Base-by-base conservation (phyloP, 1,140 invertebrate genomes). In the Battus philenor region DNA sequence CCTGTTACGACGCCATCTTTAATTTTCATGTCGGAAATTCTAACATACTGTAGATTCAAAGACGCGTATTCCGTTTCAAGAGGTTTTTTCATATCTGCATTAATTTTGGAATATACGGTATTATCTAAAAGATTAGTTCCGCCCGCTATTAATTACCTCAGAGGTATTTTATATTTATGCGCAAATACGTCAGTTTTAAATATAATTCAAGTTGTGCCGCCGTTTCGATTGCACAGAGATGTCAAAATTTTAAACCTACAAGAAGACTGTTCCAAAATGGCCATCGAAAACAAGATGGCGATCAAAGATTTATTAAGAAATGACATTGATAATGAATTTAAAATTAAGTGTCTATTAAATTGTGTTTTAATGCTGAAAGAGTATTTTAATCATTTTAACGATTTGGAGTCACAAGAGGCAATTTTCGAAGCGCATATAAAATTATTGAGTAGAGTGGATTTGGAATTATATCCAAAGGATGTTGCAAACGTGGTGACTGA, bases 51-150 rank as follows among this genome's bases (percentile, higher is more conserved):
- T 50, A 87, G 82, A 54, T 88, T 94, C 15, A 90, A 87, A 54
- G 89, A 81, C 22, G 87, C 89, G 6, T 79, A 84, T 50, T 92
- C 95, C 53, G 86, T 97, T 59, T 87, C 93, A 6, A 91, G 89
- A 73, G 94, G 95, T n/a, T 74, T 97, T 12, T 95, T 95, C 63
- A 48, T 97, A 31, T 88, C 88, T 13, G 90, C 90, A 1, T 70
- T 96, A 29, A 82, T 93, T 24, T 76, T 93, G 63, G 94, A 97
- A 90, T 97, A 93, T 70, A 92, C 93, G 1, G 59, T 77, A 2
- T 72, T 94, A n/a, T 96, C 94, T 2, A 95, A 96, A 84, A 86
- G 95, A 65, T 93, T 92, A 61, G 82, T 92, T 11, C 95, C 96
- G 0, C 89, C 94, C 29, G 90, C 89, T 0, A 86, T 96, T 6